Base-by-base conservation (phyloP, 1,140 invertebrate genomes). In the Pogonomyrmex barbatus region DNA sequence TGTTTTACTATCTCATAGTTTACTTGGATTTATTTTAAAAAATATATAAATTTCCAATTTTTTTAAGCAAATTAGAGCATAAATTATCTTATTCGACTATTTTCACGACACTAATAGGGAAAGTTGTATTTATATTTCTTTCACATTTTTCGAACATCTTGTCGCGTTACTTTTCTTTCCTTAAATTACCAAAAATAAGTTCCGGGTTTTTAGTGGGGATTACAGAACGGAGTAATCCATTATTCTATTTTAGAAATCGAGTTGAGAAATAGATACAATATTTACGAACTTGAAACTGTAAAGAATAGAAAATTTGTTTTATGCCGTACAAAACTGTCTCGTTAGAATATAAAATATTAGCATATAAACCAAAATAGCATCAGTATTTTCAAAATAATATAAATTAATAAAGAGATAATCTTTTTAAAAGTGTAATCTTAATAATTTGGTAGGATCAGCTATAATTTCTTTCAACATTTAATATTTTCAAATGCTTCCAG, bases 181-280 rank as follows among this genome's bases (percentile, higher is more conserved):
- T 33, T n/a, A 33, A 73, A 47, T 60, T 4, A 30, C 67, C 54
- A 6, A 62, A 75, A 83, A 73, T 83, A 79, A 39, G n/a, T 56
- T 70, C 30, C n/a, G 6, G 47, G 4, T 83, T 73, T 24, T 54
- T 42, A 73, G 12, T 39, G 9, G 5, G 8, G 70, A 70, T 14
- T 24, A 14, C 47, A 45, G 65, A 68, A 54, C 70, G 63, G 42
- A 45, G 60, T 71, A 60, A 30, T 17, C 45, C 54, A 17, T 45
- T 70, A 33, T 45, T 50, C 56, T 83, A 83, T 83, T 83, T 83
- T 56, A 75, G 52, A 50, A 36, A 30, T 12, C 33, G n/a, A 67
- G 2, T 45, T 42, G 6, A n/a, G 52, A 82, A 82, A 82, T 73
- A 82, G 79, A 47, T 71, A 70, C 24, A 33, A 14, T 62, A 30